Evolutionary conservation across 1,140 invertebrate species (phyloP), one percentile per base, ranked within the genome.

Genomic region (Leptopilina boulardi): DNA sequence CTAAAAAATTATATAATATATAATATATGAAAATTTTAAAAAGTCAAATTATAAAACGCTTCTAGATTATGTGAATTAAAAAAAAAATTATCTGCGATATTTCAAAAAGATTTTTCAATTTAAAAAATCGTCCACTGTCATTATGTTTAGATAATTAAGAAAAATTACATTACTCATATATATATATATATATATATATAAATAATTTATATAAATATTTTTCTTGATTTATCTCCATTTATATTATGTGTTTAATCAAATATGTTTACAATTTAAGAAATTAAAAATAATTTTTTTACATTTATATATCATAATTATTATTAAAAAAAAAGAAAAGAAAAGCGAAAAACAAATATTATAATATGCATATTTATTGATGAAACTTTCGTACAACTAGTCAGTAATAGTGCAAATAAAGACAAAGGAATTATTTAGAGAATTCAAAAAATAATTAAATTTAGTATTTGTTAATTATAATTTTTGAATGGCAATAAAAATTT

Each of bases 351-450:
- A 51, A 18, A 18, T 51, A 51, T 51, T 18, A 51, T 51, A 51
- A n/a, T 3, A n/a, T 15, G 13, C 1, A 18, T 51, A 51, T 51
- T 51, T 51, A 51, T 51, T 51, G 47, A 13, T 18, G 1, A 51
- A 51, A 51, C 18, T n/a, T 51, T 51, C 47, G 15, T 51, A 51
- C 47, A 51, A 51, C 47, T 51, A 51, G 47, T 51, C 47, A 51
- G 18, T 51, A 47, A 47, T 47, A 51, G 23, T 66, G 21, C 11
- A 66, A 26, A 30, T n/a, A 66, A 66, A 66, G 21, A 15, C 21
- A 59, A 30, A 30, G 26, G 26, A 30, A 30, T 66, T 66, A 30
- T 66, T n/a, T 66, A 66, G 10, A 66, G 10, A 30, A 30, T 26
- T 15, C 21, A 9, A 30, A 66, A 66, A 34, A n/a, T n/a, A n/a